Percentiles rank a stretch among this genome's conserved stretches.
phyloP scores from a whole-genome alignment of 2,113 vertebrate species.

The Dinomys branickii region DNA sequence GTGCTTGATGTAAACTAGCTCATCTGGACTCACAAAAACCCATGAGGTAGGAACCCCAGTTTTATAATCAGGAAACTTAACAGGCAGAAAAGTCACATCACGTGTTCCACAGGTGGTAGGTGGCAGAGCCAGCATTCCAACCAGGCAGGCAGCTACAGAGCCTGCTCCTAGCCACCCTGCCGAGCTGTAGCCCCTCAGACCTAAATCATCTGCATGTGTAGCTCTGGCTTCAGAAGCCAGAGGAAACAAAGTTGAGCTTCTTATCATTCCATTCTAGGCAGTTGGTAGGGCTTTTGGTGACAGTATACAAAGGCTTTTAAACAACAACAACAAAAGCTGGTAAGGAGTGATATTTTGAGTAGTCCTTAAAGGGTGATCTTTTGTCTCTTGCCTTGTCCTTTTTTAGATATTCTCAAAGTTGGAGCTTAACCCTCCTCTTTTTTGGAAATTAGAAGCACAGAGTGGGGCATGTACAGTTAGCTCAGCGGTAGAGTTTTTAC shows the following conservation, averaged over 20 bases:
- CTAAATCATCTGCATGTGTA: background rate
- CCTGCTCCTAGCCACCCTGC: background rate
- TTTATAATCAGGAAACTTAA: background rate
- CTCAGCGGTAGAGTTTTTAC: background rate
- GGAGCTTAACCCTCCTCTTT: background rate
- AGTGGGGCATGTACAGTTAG: background rate
- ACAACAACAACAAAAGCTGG: background rate
- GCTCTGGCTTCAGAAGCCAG: background rate
- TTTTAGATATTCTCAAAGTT: background rate
- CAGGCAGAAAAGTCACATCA: background rate
- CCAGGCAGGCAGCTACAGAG: no score
- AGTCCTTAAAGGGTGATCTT: background rate
- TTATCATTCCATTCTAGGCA: background rate
- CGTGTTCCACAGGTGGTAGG: background rate
- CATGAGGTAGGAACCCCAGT: background rate
- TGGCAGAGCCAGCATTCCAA: background rate
- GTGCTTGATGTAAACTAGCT: background rate
- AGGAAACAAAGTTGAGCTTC: conserved; percentile 18
- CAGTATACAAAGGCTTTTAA: background rate
- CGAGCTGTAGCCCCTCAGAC: background rate
- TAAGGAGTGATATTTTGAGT: background rate
- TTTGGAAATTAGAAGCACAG: background rate
- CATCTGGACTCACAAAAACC: background rate
- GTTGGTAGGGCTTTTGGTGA: background rate
- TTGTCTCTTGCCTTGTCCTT: background rate